These are phyloP conservation scores for Seriola quinqueradiata DNA, from an alignment of 2,113 vertebrate genomes.

Conservation along the genomic window DNA sequence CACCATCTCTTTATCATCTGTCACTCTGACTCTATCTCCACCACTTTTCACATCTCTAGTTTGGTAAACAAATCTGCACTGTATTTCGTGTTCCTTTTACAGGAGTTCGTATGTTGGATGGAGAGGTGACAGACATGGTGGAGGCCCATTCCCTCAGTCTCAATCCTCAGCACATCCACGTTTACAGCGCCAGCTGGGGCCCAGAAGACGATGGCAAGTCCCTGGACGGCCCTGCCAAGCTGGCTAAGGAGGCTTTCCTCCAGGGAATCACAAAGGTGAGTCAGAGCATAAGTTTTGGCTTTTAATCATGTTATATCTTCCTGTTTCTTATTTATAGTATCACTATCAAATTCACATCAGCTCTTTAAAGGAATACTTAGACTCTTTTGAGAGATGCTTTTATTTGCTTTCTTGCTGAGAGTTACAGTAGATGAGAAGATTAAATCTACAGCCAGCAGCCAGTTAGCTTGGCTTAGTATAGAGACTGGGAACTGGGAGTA, in stretches of 20 bases:
- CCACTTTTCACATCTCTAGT: slow-evolving; percentile 9
- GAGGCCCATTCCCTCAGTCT: slow-evolving; percentile 96
- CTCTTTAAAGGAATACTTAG: background rate
- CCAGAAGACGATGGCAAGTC: slow-evolving; percentile 97
- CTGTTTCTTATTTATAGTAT: slow-evolving; percentile 11
- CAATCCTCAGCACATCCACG: slow-evolving; percentile 94
- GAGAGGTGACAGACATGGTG: slow-evolving; percentile 97
- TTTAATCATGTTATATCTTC: slow-evolving; percentile 17
- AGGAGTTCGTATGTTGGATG: slow-evolving; percentile 99
- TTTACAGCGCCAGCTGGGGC: slow-evolving; percentile 96
- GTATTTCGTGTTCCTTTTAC: slow-evolving; percentile 24
- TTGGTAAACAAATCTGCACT: slow-evolving; percentile 4
- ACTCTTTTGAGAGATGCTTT: background rate
- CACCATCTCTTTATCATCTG: slow-evolving; percentile 27
- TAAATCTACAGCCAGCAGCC: background rate
- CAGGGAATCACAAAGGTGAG: slow-evolving; percentile 94
- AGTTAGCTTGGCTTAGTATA: background rate
- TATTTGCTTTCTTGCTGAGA: background rate
- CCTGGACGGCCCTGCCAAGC: slow-evolving; percentile 94
- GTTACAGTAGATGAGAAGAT: background rate
- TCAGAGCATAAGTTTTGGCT: slow-evolving; percentile 7
- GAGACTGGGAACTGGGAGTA: background rate
- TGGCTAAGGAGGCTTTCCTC: slow-evolving; percentile 95
- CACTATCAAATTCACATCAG: slow-evolving; percentile 12
- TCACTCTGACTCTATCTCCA: slow-evolving; percentile 22